phyloP scores from a whole-genome alignment of 2,888 invertebrate species.

The Eupithecia tripunctaria region DNA sequence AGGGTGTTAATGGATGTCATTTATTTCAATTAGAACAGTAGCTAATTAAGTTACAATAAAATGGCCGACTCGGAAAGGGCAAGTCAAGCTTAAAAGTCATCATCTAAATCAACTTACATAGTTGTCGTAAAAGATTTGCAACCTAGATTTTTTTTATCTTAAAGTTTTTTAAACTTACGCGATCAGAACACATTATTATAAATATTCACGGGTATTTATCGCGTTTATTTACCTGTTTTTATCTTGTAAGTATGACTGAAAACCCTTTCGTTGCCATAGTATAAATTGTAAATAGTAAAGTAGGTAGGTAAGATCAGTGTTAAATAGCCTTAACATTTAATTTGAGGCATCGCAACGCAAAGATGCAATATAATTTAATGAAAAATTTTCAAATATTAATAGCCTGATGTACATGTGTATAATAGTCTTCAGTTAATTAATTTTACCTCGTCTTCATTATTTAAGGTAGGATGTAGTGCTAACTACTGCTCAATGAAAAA shows the following conservation, averaged over 20 bases:
- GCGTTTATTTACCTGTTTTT: too few relatives aligned
- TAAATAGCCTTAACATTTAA: not conserved
- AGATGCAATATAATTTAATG: not conserved
- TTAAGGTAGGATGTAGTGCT: too few relatives aligned
- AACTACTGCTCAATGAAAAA: too few relatives aligned
- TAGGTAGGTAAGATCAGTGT: not conserved
- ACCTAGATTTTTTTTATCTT: not conserved
- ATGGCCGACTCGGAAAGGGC: not conserved
- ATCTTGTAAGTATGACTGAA: not conserved
- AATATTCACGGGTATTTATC: too few relatives aligned
- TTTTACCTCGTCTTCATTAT: too few relatives aligned
- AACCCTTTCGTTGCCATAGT: not conserved
- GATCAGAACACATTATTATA: too few relatives aligned
- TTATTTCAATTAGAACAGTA: not conserved
- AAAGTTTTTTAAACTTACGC: too few relatives aligned
- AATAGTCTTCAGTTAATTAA: not conserved
- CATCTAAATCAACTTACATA: not conserved
- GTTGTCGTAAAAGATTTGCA: not conserved
- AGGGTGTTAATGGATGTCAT: conserved; percentile 3
- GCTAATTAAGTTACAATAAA: not conserved
- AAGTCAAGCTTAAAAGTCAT: not conserved
- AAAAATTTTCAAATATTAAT: not conserved
- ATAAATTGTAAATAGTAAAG: not conserved
- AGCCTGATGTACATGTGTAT: too few relatives aligned
- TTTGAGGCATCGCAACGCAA: not conserved